Conservation (phyloP, 2,113 vertebrate species). For the Ovibos moschatus region DNA sequence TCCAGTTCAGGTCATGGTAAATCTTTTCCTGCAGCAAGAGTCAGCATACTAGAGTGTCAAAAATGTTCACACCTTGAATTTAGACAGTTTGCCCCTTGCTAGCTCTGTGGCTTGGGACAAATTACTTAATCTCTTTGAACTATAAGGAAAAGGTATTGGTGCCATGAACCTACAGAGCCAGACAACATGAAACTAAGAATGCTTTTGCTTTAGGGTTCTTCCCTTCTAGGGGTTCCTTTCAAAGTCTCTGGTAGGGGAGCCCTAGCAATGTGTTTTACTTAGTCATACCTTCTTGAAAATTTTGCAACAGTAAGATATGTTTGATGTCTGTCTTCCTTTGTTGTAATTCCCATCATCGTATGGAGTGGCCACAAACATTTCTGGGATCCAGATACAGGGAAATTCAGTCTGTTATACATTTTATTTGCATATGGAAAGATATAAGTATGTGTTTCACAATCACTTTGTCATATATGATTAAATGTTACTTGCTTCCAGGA, state of each 20-base stretch:
- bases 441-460: neutral
- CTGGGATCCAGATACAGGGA: neutral
- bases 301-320: neutral
- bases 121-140: neutral
- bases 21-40: neutral
- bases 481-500: neutral
- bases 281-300: neutral
- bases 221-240: neutral
- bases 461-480: neutral
- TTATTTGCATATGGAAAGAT: neutral
- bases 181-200: neutral
- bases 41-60: neutral
- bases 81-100: neutral
- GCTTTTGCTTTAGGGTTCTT: neutral
- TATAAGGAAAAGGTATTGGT: neutral
- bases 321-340: neutral
- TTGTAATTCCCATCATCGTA: neutral
- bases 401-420: neutral
- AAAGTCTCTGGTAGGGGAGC: neutral
- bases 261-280: neutral
- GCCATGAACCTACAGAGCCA: neutral
- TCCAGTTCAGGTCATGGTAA: neutral
- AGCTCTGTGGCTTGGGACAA: neutral
- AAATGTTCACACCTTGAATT: neutral
- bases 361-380: neutral